Conservation (phyloP, 2,797 vertebrate genomes). For the Apogon talboti region DNA sequence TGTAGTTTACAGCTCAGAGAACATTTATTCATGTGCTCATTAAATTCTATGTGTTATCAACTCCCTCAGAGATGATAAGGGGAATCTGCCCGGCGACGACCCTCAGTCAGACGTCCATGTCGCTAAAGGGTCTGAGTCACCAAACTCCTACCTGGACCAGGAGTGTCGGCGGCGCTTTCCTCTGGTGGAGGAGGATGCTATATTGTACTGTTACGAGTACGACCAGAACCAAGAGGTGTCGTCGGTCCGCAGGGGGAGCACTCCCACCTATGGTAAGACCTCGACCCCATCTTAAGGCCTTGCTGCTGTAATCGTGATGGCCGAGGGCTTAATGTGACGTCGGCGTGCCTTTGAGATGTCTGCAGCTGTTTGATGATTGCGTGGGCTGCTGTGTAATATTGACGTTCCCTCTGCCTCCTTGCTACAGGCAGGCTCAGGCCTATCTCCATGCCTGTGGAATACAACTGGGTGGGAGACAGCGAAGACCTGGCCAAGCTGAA, state of each 20-base stretch:
- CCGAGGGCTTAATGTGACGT: conserved; percentile 29
- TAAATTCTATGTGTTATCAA: background rate
- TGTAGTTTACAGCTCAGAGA: background rate
- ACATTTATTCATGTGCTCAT: background rate
- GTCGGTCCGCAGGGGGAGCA: conserved; percentile 92
- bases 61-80: conserved; percentile 90
- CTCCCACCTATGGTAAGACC: conserved; percentile 93
- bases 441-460: conserved; percentile 99
- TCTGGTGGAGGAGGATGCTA: conserved; percentile 94
- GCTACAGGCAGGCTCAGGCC: conserved; percentile 94
- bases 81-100: conserved; percentile 89
- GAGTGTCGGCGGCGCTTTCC: conserved; percentile 94
- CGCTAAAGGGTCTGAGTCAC: conserved; percentile 95
- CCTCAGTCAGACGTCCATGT: conserved; percentile 88
- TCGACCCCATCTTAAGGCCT: conserved; percentile 7
- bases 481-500: conserved; percentile 97
- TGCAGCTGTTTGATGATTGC: conserved; percentile 34
- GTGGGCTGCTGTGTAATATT: conserved; percentile 57
- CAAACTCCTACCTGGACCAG: conserved; percentile 98
- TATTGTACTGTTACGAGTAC: conserved; percentile 97
- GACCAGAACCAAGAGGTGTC: conserved; percentile 93
- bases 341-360: conserved; percentile 33
- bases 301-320: conserved; percentile 24
- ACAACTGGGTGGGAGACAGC: conserved; percentile 98
- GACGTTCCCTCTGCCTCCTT: conserved; percentile 53